Base-by-base conservation (phyloP, 1,140 invertebrate genomes). In the Odontomachus brunneus region DNA sequence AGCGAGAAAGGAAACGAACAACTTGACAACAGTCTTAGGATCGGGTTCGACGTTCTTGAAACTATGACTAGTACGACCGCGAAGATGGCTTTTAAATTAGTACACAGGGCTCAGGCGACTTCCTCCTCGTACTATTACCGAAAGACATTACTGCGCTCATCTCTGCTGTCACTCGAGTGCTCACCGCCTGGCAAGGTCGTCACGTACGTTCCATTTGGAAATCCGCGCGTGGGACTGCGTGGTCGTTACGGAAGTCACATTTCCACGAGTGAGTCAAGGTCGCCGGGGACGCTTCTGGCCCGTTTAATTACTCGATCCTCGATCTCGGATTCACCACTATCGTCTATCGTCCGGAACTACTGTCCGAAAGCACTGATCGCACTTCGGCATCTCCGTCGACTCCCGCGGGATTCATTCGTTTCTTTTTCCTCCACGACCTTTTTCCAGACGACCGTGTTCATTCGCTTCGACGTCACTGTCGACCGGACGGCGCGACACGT, bases 281-380 rank as follows among this genome's bases (percentile, higher is more conserved):
- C n/a, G 11, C 22, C 44, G n/a, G 65, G n/a, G 38, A 29, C 51
- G 22, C 12, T 29, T 67, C 17, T 9, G 11, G n/a, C 22, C 19
- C 9, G 38, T n/a, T 44, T 1, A 57, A 71, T 57, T 48, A 29
- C 9, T 55, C 33, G n/a, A 69, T 57, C 17, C 29, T 57, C 49
- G 15, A 15, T 55, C n/a, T 55, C n/a, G n/a, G n/a, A 5, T 22
- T 19, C 17, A 69, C 75, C 24, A 55, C 38, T 44, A 44, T 44
- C 38, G 38, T 44, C 9, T 44, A 44, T 44, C 38, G 9, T 44
- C 5, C 29, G 29, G 29, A 33, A 33, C 38, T 44, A 80, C 4
- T 48, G 22, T 29, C 63, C 55, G 14, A 38, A 53, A 65, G 33
- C 75, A 80, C 75, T 69, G 3, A 48, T 48, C 65, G 66, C 65